Evolutionary conservation across 92 coral and sea anemone genomes (phyloP), one percentile per base, ranked within the genome.

Genomic region (Heteractis magnifica): DNA sequence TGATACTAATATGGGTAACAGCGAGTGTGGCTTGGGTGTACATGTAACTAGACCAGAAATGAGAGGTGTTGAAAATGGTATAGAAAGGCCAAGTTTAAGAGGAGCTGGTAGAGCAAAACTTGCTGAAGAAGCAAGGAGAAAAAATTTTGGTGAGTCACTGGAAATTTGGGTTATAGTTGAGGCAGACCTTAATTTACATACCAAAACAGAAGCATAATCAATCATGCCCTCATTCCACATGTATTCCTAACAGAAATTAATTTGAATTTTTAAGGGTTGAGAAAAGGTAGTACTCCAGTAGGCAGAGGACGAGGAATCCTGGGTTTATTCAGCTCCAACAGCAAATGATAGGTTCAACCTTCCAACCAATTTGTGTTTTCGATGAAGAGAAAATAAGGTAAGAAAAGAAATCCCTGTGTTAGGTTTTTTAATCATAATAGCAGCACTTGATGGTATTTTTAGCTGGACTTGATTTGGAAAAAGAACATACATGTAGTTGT

Each of bases 101-200:
- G 98, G 96, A 16, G 89, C 80, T 13, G 98, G 98, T 7, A 78
- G 98, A 72, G 98, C 97, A 72, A 90, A 86, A 78, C 86, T 93
- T 74, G 83, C 76, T 1, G 94, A 90, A 48, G 94, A 92, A 78
- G 97, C 95, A 6, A 80, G 90, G 65, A 86, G 85, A 79, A 93
- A 87, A 52, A 93, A 94, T 78, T 94, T 93, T 88, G 98, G 98
- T 41, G 48, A 41, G 72, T 44, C 72, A 56, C n/a, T 51, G n/a
- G 6, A 51, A 14, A 3, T 73, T 73, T 73, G 16, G 70, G 44
- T 34, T 34, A 2, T 34, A 34, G 44, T 2, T 34, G 44, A 34
- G 44, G 44, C 44, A 34, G 44, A 34, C 44, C 44, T 26, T 34
- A 34, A 34, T 34, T 34, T 34, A 2, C 0, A 34, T 34, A 34